A percentile compares a stretch with the other conserved stretches of the same genome.
These are phyloP conservation scores for Bucco capensis DNA, from an alignment of 2,113 vertebrate species.

Conservation along the genomic window DNA sequence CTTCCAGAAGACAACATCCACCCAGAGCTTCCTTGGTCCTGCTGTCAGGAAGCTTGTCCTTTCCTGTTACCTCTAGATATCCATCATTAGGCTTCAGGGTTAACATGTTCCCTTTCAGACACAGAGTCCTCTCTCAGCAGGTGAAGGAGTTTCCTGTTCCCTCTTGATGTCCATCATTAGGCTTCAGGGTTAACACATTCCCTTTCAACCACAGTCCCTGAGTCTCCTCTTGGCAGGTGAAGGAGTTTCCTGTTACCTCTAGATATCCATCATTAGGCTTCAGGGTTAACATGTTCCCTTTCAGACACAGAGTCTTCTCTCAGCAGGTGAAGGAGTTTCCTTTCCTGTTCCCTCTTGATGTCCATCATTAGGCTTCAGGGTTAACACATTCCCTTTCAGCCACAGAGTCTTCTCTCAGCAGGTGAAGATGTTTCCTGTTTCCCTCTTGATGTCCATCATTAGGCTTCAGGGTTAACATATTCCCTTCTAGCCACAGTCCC, in stretches of 20 bases:
- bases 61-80: neutral
- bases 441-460: neutral
- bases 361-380: too few species aligned
- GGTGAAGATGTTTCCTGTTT: too few species aligned
- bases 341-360: too few species aligned
- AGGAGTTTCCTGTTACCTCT: too few species aligned
- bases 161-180: too few species aligned
- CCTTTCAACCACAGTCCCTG: too few species aligned
- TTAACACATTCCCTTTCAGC: too few species aligned
- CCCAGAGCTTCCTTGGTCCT: neutral
- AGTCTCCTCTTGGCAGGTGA: too few species aligned
- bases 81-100: neutral
- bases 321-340: too few species aligned
- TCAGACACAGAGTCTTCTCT: accelerated
- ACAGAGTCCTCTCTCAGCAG: accelerated
- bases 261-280: neutral
- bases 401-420: accelerated
- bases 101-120: neutral
- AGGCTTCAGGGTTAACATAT: neutral
- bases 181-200: too few species aligned
- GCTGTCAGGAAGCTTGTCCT: neutral
- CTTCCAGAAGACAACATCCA: neutral
- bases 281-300: neutral
- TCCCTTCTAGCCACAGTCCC: accelerated
- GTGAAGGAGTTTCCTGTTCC: too few species aligned